These are phyloP conservation scores for Anhinga rufa DNA, from an alignment of 2,113 vertebrate species.

Conservation along the genomic window DNA sequence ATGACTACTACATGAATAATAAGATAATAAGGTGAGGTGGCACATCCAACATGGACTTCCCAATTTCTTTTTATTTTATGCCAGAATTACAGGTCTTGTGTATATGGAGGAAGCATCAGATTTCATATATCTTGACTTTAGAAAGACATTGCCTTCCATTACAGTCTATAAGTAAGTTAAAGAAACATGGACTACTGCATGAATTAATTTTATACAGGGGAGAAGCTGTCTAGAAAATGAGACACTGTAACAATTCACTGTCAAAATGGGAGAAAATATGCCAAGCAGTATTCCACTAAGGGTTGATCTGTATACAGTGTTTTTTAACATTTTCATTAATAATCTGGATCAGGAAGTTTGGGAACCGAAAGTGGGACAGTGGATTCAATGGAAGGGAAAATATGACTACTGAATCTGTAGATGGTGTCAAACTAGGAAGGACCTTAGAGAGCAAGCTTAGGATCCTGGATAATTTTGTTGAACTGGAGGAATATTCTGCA, in stretches of 20 bases:
- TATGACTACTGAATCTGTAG: background rate
- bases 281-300: background rate
- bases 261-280: background rate
- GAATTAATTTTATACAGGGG: background rate
- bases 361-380: background rate
- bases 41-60: background rate
- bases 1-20: background rate
- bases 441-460: background rate
- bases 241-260: background rate
- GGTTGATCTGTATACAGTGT: background rate
- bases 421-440: background rate
- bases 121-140: background rate
- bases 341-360: background rate
- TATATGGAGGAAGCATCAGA: background rate
- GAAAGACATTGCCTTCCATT: background rate
- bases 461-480: background rate
- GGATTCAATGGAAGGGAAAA: background rate
- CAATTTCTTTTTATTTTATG: background rate
- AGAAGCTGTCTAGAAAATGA: background rate
- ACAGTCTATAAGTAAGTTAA: background rate
- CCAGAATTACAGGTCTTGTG: background rate
- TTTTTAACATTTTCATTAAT: background rate
- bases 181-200: background rate
- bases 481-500: background rate
- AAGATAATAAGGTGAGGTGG: background rate